These are phyloP conservation scores for Urocitellus parryii DNA, from an alignment of 2,113 vertebrate genomes.

Conservation along the genomic window DNA sequence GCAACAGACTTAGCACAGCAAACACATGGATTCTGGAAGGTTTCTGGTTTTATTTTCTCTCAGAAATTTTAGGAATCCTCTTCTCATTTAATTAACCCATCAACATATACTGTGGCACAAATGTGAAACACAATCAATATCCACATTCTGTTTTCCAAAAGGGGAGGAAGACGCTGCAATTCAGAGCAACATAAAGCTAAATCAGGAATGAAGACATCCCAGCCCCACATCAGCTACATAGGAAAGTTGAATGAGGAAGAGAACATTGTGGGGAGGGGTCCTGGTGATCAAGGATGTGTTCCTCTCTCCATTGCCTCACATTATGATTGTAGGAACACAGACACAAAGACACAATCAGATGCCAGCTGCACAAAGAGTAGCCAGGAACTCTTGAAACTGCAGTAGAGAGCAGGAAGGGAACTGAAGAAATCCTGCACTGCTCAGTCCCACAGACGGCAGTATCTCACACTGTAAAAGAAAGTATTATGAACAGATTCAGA, in stretches of 20 bases:
- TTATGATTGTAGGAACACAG: background rate
- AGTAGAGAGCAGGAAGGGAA: too few species aligned
- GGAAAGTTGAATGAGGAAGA: too few species aligned
- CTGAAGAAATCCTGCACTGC: background rate
- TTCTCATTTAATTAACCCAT: background rate
- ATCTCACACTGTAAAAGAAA: background rate
- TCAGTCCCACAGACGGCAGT: background rate
- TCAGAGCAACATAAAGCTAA: too few species aligned
- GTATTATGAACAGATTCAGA: background rate
- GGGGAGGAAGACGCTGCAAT: background rate
- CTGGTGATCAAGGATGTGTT: too few species aligned
- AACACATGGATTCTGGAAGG: background rate
- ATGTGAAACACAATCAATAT: background rate
- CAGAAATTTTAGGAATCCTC: too few species aligned
- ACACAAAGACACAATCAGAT: background rate
- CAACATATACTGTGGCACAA: background rate
- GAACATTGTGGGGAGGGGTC: too few species aligned
- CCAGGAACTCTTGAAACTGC: background rate
- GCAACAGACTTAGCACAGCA: background rate
- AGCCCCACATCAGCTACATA: background rate
- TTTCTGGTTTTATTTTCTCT: background rate
- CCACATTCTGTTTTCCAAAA: background rate
- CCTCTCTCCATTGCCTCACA: background rate
- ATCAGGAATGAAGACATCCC: background rate
- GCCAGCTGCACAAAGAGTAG: background rate